Evolutionary conservation across 2,113 vertebrate genomes (phyloP).

Genomic region (Hippocampus comes): DNA sequence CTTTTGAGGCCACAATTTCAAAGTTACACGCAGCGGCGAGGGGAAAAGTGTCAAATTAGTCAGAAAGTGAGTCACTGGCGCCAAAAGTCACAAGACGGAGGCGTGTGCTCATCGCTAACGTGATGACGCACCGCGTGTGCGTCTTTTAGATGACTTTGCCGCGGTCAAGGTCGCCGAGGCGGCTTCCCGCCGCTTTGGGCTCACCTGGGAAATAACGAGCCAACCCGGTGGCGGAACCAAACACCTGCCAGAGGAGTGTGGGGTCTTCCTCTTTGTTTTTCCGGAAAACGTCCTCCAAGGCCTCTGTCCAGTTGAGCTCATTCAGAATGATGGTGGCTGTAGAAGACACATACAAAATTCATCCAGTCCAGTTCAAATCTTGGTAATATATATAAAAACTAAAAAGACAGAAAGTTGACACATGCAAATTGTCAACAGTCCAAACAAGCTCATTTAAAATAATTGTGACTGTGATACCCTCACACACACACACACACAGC

Average conservation of each 20-base stretch:
- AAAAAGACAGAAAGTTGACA: not conserved
- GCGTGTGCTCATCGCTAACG: slow-evolving; percentile 2
- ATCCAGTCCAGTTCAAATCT: no score
- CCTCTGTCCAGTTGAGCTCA: slow-evolving; percentile 93
- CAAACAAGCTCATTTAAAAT: no score
- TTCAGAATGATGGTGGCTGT: slow-evolving; percentile 91
- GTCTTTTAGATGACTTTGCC: not conserved
- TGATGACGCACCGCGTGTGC: not conserved
- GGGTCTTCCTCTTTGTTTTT: slow-evolving; percentile 89
- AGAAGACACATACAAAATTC: slow-evolving; percentile 15
- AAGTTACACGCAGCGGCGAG: not conserved
- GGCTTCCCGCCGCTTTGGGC: not conserved
- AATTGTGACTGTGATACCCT: no score
- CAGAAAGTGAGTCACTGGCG: slow-evolving; percentile 1
- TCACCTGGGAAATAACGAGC: slow-evolving; percentile 95
- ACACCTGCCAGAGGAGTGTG: slow-evolving; percentile 91
- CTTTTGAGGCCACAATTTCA: not conserved
- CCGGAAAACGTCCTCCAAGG: slow-evolving; percentile 86
- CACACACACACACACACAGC: no score
- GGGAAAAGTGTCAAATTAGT: not conserved
- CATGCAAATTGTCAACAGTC: no score
- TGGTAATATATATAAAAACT: not conserved
- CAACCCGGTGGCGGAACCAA: slow-evolving; percentile 91
- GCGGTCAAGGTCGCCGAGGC: not conserved
- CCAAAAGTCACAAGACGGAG: slow-evolving; percentile 16